Percentiles rank a stretch among this genome's conserved stretches.
phyloP scores from a whole-genome alignment of 2,797 vertebrate genomes.

The Chloroceryle inda region DNA sequence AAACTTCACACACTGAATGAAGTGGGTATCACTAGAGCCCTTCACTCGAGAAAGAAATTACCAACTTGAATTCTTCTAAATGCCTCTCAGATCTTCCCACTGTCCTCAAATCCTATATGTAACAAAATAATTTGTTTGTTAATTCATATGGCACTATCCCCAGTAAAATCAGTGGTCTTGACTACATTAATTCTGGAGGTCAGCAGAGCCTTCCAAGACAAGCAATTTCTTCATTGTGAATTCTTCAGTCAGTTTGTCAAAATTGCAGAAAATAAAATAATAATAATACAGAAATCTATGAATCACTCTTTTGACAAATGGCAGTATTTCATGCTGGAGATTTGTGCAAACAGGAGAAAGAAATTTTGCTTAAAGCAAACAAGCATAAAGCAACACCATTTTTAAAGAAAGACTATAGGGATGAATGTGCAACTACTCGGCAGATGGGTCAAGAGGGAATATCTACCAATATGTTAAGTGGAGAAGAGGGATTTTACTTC shows the following conservation, averaged over 20 bases:
- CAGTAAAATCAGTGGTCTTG: constrained; percentile 26
- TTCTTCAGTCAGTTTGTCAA: constrained; percentile 35
- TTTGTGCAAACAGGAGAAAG: background rate
- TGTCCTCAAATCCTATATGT: background rate
- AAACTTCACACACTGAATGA: background rate
- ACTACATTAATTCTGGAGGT: constrained; percentile 34
- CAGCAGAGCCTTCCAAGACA: constrained; percentile 31
- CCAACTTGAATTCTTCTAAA: background rate
- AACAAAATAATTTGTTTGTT: constrained; percentile 36
- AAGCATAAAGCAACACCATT: background rate
- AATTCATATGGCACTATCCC: constrained; percentile 25
- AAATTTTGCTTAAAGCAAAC: background rate
- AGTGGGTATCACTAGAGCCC: background rate
- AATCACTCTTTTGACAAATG: background rate
- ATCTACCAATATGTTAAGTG: background rate
- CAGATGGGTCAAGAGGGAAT: background rate
- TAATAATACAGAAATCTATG: background rate
- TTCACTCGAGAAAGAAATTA: background rate
- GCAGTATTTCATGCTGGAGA: background rate
- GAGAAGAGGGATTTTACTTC: background rate
- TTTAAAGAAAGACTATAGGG: background rate
- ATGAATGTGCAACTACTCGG: accelerated
- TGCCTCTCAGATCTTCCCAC: background rate
- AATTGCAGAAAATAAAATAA: constrained; percentile 18
- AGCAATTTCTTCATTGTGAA: constrained; percentile 45